Evolutionary conservation across 1,140 invertebrate genomes (phyloP).

Genomic region (Pristionchus pacificus): DNA sequence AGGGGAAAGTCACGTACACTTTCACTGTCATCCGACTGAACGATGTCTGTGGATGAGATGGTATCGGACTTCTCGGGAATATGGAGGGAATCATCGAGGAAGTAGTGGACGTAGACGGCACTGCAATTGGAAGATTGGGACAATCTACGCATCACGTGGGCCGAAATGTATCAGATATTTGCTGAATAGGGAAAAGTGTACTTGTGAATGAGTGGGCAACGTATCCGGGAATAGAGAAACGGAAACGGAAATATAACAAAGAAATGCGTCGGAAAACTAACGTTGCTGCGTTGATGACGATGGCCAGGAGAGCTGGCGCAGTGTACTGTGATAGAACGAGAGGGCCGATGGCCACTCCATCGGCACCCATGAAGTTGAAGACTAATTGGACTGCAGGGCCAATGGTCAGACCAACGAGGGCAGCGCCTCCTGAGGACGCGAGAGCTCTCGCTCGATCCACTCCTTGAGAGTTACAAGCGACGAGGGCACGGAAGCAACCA

Average conservation of each 20-base stretch:
- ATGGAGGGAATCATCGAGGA: too few relatives aligned
- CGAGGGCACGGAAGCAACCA: constrained; percentile 35
- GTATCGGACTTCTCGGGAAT: too few relatives aligned
- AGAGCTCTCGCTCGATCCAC: constrained; percentile 37
- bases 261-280: too few relatives aligned
- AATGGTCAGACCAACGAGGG: constrained; percentile 34
- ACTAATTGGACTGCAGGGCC: constrained; percentile 34
- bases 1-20: too few relatives aligned
- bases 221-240: not conserved
- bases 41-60: too few relatives aligned
- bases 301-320: constrained; percentile 40
- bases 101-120: constrained; percentile 4
- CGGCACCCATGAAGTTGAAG: constrained; percentile 38
- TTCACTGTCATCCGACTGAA: too few relatives aligned
- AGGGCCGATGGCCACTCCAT: constrained; percentile 31
- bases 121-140: constrained; percentile 7
- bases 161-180: constrained; percentile 37
- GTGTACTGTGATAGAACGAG: constrained; percentile 41
- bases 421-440: constrained; percentile 39
- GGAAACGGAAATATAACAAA: constrained; percentile 23
- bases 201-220: constrained; percentile 18
- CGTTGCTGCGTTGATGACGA: constrained; percentile 39
- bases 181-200: constrained; percentile 18
- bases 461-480: constrained; percentile 27
- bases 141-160: constrained; percentile 23